Evolutionary conservation across 2,797 vertebrate genomes (phyloP), one percentile per base, ranked within the genome.

Genomic region (Gouania willdenowi): DNA sequence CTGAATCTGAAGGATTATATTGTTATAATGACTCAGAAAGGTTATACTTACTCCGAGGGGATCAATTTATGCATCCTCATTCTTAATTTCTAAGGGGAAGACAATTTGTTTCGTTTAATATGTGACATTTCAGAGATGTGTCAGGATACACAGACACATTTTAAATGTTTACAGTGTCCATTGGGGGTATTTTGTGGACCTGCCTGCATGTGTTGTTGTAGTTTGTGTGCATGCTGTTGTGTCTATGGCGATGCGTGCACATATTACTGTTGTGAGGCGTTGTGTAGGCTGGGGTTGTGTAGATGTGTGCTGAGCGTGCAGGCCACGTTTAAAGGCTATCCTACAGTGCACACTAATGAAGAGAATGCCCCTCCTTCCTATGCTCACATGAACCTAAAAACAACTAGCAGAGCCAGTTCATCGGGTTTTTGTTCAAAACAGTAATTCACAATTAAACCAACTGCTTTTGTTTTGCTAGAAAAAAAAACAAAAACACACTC

Each of bases 261-360:
- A 27, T 33, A 19, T 13, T 18, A 46, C 32, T 26, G 35, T 2
- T 10, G 15, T 29, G 17, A 42, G 47, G 22, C 22, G 12, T 20
- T 17, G 15, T 4, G 6, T 43, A 39, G 45, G 53, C 62, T 49
- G 41, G 40, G 69, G 34, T 70, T 42, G 63, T 75, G 68, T 50
- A 65, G 71, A 70, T 77, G 74, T 62, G 67, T 66, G 61, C 79
- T 60, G 63, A 69, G 71, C 67, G 64, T 77, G 61, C 57, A 80
- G 77, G 77, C 77, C 71, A 73, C 75, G 74, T 52, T 24, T 56
- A 48, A 77, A 77, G 65, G 76, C 11, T 16, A 75, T 72, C 43
- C 55, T 38, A 69, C 75, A 72, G 60, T 76, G 77, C 69, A 75
- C 73, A 70, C 63, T 67, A 48, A 71, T 80, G 63, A 70, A 63